Evolutionary conservation across 2,113 vertebrate genomes (phyloP), one percentile per base, ranked within the genome.

Genomic region (Sturnus vulgaris): DNA sequence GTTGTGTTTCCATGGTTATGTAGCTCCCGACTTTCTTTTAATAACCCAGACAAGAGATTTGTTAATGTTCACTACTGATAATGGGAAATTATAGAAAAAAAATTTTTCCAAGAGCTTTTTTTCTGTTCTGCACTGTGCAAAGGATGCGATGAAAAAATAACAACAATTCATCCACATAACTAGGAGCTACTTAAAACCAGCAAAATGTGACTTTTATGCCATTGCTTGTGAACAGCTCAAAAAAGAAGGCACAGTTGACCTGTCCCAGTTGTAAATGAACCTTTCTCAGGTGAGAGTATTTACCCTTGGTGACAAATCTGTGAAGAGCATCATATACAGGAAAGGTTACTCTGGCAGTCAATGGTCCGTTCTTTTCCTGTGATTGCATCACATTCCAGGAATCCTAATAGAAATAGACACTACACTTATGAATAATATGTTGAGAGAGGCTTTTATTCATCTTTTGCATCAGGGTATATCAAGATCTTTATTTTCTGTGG

Each of bases 1-100:
- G 30, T 83, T 91, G 25, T 89, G 92, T 97, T 95, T 95, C 94
- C 93, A 97, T 93, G 94, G 93, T 94, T 92, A 88, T 96, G 28
- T 52, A 86, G 52, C 85, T 95, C 90, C 78, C 10, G 6, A 83
- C 87, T 93, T 92, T 88, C 94, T 95, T 95, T 94, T 96, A 95
- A 93, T 95, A 97, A 87, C 52, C 30, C 76, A 93, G 92, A 95
- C 92, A 84, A 90, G 81, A 92, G 59, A 88, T 90, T 80, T 93
- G 33, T 90, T 94, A 86, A 89, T 91, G 76, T 90, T 95, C 86
- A 63, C 12, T 81, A 63, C 37, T 75, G 65, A 81, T 94, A 92
- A 86, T 81, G 46, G 64, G n/a, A 93, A 86, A 35, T 83, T 64
- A 78, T 12, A 80, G 21, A 37, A 57, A 88, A 82, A 88, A 77